Conservation (phyloP, 2,113 vertebrate species). For the Heptranchias perlo region DNA sequence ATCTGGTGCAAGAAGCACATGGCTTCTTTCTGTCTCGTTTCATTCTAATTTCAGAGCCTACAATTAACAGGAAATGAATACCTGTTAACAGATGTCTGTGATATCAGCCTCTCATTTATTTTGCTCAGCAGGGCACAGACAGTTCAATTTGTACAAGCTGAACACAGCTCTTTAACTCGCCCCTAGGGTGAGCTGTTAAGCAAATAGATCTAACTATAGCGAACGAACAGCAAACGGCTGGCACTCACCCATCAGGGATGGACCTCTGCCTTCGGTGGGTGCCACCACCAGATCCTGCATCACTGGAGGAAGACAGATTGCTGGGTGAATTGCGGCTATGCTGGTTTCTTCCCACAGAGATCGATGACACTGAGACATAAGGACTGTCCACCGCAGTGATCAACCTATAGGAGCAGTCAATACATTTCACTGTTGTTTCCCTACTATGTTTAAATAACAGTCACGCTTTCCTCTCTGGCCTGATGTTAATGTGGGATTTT, state of each 20-base stretch:
- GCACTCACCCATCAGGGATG: slow-evolving; percentile 84
- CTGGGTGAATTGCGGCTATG: slow-evolving; percentile 79
- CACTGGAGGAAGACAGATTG: slow-evolving; percentile 75
- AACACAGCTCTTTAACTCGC: background rate
- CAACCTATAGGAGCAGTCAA: slow-evolving; percentile 57
- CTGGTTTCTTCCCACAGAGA: slow-evolving; percentile 75
- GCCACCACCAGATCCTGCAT: slow-evolving; percentile 71
- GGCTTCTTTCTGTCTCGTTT: slow-evolving; percentile 17
- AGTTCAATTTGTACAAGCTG: slow-evolving; percentile 24
- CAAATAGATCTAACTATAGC: background rate
- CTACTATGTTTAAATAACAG: background rate
- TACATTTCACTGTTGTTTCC: background rate
- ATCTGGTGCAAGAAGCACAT: background rate
- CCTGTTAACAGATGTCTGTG: background rate
- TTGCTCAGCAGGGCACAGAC: slow-evolving; percentile 29
- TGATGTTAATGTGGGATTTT: background rate
- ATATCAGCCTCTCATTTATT: background rate
- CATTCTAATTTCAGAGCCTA: slow-evolving; percentile 22
- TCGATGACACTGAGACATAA: slow-evolving; percentile 82
- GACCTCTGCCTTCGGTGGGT: slow-evolving; percentile 81
- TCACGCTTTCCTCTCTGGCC: background rate
- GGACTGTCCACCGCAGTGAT: slow-evolving; percentile 79
- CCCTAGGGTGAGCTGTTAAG: background rate
- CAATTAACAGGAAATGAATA: slow-evolving; percentile 33
- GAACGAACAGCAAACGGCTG: slow-evolving; percentile 35